Evolutionary conservation across 2,797 vertebrate genomes (phyloP), one percentile per base, ranked within the genome.

Genomic region (Ptychobarbus kaznakovi): DNA sequence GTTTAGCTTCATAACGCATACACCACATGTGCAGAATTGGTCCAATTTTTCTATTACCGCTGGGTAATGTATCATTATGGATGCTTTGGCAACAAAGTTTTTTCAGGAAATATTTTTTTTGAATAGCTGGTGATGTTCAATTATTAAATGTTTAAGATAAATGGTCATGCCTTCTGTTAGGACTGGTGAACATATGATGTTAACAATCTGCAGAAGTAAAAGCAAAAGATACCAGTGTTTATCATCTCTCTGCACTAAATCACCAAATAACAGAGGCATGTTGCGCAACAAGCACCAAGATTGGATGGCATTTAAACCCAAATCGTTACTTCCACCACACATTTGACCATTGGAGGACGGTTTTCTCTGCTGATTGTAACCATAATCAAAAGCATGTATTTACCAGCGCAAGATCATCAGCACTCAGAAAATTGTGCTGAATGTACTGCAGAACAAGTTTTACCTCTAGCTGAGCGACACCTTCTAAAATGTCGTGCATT

Each of bases 231-330:
- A 40, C 84, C 86, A 87, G 86, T 86, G 20, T 46, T 85, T 63
- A 79, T 89, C 70, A 61, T 81, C 79, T 85, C 16, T 70, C 20
- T 83, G 6, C 3, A 89, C 46, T 38, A 91, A 75, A 85, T 91
- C 82, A 61, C 86, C 87, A 88, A 88, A 89, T 49, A 90, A 4
- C n/a, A 90, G 78, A 15, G 81, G 80, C 49, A 80, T 73, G n/a
- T 88, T 88, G 25, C 74, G 3, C 3, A 89, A 69, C 13, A 88
- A 82, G 32, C 86, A 86, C 86, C 82, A 90, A 63, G 88, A 84
- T 9, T 87, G 86, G 22, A 83, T 84, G 13, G 87, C 74, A 63
- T 86, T 90, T 68, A 89, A 81, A 16, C 87, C 85, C 65, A 90
- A 77, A 87, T 88, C 83, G 25, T 87, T 90, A 18, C 80, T 76